Percentiles rank a stretch among this genome's conserved stretches.
These are phyloP conservation scores for Hozukius guyotensis DNA, from an alignment of 2,797 vertebrate genomes.

Conservation along the genomic window DNA sequence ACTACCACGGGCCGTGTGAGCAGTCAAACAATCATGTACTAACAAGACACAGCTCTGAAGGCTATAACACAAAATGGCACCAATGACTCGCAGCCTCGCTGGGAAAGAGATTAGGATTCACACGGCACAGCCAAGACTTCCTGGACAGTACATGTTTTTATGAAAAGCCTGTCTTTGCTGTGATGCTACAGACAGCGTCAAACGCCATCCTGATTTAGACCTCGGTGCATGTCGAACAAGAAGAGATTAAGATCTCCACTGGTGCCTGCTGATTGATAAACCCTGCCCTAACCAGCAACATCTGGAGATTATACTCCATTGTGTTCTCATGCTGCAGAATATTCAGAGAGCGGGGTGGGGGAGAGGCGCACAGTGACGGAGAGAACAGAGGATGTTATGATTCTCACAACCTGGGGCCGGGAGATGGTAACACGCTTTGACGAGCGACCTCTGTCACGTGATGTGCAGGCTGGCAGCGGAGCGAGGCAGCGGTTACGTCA, in stretches of 20 bases:
- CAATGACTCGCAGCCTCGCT: constrained; percentile 19
- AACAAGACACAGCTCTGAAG: constrained; percentile 40
- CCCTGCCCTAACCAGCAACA: constrained; percentile 43
- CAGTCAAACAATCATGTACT: constrained; percentile 40
- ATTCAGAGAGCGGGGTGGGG: neutral
- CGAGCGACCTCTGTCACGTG: constrained; percentile 69
- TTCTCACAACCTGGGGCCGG: constrained; percentile 50
- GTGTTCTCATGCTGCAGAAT: constrained; percentile 28
- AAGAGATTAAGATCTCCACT: constrained; percentile 51
- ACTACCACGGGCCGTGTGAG: constrained; percentile 28
- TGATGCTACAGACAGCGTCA: constrained; percentile 11
- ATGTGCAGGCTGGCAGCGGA: constrained; percentile 46
- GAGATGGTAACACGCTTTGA: constrained; percentile 70
- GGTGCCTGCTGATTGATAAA: constrained; percentile 55
- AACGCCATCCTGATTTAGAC: constrained; percentile 35
- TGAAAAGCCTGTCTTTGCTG: constrained; percentile 36
- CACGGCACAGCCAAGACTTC: constrained; percentile 42
- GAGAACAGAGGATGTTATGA: constrained; percentile 33
- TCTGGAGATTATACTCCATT: constrained; percentile 51
- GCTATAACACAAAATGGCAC: constrained; percentile 54
- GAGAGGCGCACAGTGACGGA: neutral
- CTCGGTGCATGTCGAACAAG: constrained; percentile 34
- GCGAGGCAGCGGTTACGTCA: constrained; percentile 67
- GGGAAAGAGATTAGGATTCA: constrained; percentile 43
- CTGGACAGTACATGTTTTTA: constrained; percentile 39